Evolutionary conservation across 2,888 invertebrate genomes (phyloP).

Genomic region (Callinectes sapidus): DNA sequence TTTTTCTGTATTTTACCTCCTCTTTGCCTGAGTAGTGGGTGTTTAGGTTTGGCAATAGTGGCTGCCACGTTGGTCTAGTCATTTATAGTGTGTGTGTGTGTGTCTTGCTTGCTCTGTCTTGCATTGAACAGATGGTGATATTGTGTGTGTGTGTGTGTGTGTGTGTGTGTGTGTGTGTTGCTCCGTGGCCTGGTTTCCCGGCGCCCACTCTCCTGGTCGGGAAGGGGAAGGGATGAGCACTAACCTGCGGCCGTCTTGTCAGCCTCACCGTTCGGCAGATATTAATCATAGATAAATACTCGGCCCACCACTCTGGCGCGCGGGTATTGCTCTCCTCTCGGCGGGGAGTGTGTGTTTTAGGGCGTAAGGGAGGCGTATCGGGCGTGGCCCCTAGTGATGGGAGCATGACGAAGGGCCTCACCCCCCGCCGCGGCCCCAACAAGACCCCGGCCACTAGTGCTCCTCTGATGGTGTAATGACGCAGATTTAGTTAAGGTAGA

Average conservation of each 20-base stretch:
- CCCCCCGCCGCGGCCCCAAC: not conserved
- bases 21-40: too few species aligned
- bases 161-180: too few species aligned
- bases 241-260: not conserved
- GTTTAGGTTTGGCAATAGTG: too few species aligned
- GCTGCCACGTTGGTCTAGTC: too few species aligned
- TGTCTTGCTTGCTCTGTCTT: too few species aligned
- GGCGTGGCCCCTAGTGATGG: slow-evolving; percentile 10
- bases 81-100: too few species aligned
- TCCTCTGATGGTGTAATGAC: not conserved
- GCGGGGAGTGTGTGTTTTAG: slow-evolving; percentile 33
- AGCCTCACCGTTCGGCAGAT: slow-evolving; percentile 15
- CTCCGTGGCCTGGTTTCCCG: not conserved
- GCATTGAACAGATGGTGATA: too few species aligned
- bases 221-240: not conserved
- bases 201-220: not conserved
- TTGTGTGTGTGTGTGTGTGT: too few species aligned
- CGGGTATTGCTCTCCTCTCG: not conserved
- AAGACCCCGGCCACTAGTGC: not conserved
- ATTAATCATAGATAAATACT: slow-evolving; percentile 30
- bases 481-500: slow-evolving; percentile 3
- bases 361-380: slow-evolving; percentile 10
- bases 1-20: too few species aligned
- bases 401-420: slow-evolving; percentile 18
- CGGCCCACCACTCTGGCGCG: slow-evolving; percentile 1